Evolutionary conservation across 2,113 vertebrate species (phyloP).

Genomic region (Catagonus wagneri): DNA sequence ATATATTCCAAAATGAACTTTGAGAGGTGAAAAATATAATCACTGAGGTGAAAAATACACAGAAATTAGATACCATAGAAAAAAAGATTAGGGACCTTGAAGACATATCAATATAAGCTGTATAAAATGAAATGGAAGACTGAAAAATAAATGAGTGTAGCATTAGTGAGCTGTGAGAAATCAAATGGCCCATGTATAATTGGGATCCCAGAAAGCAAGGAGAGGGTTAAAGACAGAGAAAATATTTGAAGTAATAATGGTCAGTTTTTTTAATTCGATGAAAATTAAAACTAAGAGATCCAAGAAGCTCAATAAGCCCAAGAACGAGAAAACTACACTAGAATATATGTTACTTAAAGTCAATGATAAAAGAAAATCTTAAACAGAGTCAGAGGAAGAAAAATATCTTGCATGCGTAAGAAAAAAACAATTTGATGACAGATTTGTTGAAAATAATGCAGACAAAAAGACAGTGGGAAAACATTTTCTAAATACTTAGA

Average conservation of each 20-base stretch:
- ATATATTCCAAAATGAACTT: not conserved
- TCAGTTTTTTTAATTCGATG: not conserved
- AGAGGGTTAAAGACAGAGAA: not conserved
- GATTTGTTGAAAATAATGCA: not conserved
- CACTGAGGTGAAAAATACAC: not conserved
- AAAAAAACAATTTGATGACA: not conserved
- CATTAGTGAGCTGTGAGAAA: not conserved
- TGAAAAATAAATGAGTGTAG: not conserved
- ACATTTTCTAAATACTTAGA: not conserved
- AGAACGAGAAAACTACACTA: not conserved
- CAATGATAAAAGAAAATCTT: not conserved
- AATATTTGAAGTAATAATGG: not conserved
- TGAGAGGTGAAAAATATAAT: not conserved
- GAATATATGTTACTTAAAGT: not conserved
- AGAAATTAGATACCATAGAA: not conserved
- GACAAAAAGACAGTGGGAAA: not conserved
- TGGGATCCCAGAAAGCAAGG: not conserved
- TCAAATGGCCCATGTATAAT: not conserved
- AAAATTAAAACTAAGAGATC: not conserved
- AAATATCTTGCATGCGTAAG: not conserved
- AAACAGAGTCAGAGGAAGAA: not conserved
- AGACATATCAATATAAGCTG: not conserved
- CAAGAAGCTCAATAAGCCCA: not conserved
- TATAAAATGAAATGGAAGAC: not conserved
- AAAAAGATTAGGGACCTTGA: not conserved